Conservation (phyloP, 2,113 vertebrate species). For the Bujurquina vittata region DNA sequence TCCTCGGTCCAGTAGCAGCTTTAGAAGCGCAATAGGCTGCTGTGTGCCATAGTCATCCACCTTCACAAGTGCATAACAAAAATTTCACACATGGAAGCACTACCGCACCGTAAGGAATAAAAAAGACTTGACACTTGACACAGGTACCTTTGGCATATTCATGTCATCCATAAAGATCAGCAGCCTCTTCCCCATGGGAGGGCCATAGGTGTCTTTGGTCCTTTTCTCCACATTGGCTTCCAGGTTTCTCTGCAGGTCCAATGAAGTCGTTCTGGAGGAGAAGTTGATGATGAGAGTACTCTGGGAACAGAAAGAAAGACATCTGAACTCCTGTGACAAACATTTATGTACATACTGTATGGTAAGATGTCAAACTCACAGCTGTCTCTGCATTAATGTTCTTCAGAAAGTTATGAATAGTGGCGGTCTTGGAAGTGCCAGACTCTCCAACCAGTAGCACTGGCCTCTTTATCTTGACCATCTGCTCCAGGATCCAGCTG, state of each 20-base stretch:
- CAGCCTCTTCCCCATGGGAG: conserved; percentile 91
- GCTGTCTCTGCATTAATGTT: conserved; percentile 81
- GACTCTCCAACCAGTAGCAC: conserved; percentile 94
- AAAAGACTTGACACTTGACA: background rate
- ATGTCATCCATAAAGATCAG: conserved; percentile 96
- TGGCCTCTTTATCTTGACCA: conserved; percentile 88
- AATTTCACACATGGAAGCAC: background rate
- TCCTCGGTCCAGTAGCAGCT: conserved; percentile 90
- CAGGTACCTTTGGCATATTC: conserved; percentile 93
- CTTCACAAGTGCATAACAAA: conserved; percentile 65
- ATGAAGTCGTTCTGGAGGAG: conserved; percentile 94
- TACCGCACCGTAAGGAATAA: background rate
- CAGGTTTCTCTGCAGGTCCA: conserved; percentile 94
- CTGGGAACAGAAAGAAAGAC: conserved; percentile 71
- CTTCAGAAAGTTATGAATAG: conserved; percentile 90
- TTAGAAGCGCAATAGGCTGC: conserved; percentile 94
- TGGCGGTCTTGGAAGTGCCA: conserved; percentile 96
- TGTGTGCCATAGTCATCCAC: conserved; percentile 96
- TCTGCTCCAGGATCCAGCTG: conserved; percentile 91
- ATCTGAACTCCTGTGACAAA: background rate
- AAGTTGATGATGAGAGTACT: conserved; percentile 88
- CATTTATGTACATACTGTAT: background rate
- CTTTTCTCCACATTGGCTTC: conserved; percentile 94
- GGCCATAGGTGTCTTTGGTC: conserved; percentile 91
- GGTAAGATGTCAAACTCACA: conserved; percentile 69